Evolutionary conservation across 2,888 invertebrate genomes (phyloP).

Genomic region (Sinodicranocentrus sp.): DNA sequence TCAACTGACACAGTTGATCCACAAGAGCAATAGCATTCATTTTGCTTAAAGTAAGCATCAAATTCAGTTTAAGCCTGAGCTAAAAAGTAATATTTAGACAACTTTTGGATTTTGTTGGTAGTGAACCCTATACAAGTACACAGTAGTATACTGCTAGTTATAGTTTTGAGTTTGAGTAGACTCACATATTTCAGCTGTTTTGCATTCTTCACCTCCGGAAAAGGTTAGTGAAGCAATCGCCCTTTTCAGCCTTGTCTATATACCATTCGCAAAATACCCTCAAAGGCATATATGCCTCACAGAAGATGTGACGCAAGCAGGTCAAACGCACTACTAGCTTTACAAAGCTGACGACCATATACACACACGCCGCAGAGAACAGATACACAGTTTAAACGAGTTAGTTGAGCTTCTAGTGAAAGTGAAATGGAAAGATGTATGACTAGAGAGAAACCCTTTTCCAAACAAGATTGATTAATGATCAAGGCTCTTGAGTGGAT

Average conservation of each 20-base stretch:
- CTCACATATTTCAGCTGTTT: no score
- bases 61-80: background rate
- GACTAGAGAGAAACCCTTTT: constrained; percentile 38
- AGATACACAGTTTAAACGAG: no score
- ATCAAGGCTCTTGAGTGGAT: constrained; percentile 62
- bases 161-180: no score
- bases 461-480: constrained; percentile 70
- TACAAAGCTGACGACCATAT: no score
- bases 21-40: constrained; percentile 13
- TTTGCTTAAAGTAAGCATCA: constrained; percentile 10
- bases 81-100: constrained; percentile 7
- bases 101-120: background rate
- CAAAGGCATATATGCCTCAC: constrained; percentile 26
- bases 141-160: no score
- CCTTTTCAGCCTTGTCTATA: background rate
- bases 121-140: no score
- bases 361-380: no score
- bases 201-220: background rate
- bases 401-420: constrained; percentile 3
- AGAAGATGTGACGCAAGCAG: constrained; percentile 59
- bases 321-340: no score
- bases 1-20: background rate
- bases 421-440: constrained; percentile 59
- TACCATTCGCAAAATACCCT: constrained; percentile 22
- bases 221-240: constrained; percentile 18